A percentile compares a stretch with the other conserved stretches of the same genome.
These are phyloP conservation scores for Falco cherrug DNA, from an alignment of 2,797 vertebrate genomes.

Conservation along the genomic window DNA sequence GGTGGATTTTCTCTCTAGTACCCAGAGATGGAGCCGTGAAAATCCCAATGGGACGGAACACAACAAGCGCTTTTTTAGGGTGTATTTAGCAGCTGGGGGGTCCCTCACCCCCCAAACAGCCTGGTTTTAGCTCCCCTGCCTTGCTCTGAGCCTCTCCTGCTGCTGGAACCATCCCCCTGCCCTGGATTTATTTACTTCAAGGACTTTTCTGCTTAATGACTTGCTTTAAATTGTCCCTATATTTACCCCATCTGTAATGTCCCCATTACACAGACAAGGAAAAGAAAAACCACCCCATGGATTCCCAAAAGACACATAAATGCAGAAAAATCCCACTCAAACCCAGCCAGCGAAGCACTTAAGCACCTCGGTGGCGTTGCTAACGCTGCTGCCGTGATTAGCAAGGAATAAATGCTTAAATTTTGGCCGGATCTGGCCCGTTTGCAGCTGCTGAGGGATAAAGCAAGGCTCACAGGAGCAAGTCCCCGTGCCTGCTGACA, in stretches of 20 bases:
- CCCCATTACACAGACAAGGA: background rate
- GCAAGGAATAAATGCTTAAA: background rate
- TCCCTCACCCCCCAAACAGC: background rate
- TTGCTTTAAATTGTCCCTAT: background rate
- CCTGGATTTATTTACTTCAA: background rate
- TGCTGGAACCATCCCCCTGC: background rate
- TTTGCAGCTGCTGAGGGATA: accelerated
- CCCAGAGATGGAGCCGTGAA: accelerated
- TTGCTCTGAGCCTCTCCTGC: background rate
- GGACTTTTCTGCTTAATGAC: background rate
- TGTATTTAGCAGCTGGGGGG: background rate
- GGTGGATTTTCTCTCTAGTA: background rate
- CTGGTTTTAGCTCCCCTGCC: background rate
- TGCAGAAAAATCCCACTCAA: background rate
- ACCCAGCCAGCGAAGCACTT: background rate
- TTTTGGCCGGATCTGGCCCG: background rate
- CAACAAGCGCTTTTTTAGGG: background rate
- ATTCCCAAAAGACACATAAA: background rate
- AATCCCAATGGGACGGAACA: accelerated
- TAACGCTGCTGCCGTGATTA: background rate
- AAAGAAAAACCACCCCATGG: accelerated
- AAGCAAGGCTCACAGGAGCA: background rate
- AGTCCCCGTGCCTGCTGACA: background rate
- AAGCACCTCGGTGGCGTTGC: accelerated
- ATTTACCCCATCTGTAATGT: background rate